A percentile compares a stretch with the other conserved stretches of the same genome.
These are phyloP conservation scores for Chondrosia reniformis DNA, from an alignment of 37 sponge, comb jelly and placozoan species.

Conservation along the genomic window DNA sequence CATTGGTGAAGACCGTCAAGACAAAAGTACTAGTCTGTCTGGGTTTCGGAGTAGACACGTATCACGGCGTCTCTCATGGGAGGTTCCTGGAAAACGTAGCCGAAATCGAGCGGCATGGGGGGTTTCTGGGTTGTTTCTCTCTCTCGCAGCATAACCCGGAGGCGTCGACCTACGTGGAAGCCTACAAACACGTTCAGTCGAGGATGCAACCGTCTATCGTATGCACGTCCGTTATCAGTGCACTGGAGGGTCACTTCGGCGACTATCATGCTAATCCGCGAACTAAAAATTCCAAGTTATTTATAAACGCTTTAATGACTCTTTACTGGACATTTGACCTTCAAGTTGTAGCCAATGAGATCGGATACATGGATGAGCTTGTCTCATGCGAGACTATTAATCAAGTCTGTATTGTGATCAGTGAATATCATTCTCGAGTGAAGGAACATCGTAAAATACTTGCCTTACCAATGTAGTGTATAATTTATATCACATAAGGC, in stretches of 20 bases:
- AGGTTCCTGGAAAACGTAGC: conserved; percentile 70
- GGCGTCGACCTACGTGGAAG: conserved; percentile 48
- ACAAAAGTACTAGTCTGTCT: conserved; percentile 50
- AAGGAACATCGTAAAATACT: conserved; percentile 23
- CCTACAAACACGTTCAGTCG: conserved; percentile 43
- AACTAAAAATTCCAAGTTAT: conserved; percentile 53
- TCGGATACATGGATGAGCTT: conserved; percentile 43
- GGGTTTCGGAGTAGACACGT: conserved; percentile 81
- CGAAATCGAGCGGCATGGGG: conserved; percentile 39
- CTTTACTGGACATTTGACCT: conserved; percentile 68
- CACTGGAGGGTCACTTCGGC: conserved; percentile 65
- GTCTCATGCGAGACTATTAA: not conserved
- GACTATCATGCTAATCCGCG: conserved; percentile 49
- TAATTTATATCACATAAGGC: not conserved
- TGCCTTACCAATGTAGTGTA: conserved; percentile 51
- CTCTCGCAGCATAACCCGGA: conserved; percentile 52
- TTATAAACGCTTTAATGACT: conserved; percentile 74
- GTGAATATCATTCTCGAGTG: conserved; percentile 18
- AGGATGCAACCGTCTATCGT: conserved; percentile 71
- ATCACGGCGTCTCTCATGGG: conserved; percentile 73
- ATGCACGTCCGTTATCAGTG: conserved; percentile 59
- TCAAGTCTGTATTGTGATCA: conserved; percentile 36
- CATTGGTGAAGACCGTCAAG: conserved; percentile 13
- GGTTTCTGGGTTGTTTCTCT: conserved; percentile 56
- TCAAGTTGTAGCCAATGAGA: conserved; percentile 26